A percentile compares a stretch with the other conserved stretches of the same genome.
phyloP scores from a whole-genome alignment of 2,888 invertebrate genomes.

The Drosophila nr. perissopoda region DNA sequence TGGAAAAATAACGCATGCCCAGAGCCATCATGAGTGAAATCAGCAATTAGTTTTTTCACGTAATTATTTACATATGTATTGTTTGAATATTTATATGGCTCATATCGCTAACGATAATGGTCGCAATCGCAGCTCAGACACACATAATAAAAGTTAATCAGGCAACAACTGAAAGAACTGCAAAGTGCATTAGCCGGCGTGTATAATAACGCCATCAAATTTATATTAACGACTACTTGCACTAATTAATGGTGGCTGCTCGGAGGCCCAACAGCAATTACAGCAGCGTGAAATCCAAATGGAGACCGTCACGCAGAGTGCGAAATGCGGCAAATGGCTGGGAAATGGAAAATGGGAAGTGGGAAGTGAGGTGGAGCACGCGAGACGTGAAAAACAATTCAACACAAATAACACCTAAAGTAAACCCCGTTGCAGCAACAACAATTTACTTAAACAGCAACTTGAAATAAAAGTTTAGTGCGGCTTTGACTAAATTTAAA shows the following conservation, averaged over 20 bases:
- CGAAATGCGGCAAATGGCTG: slow-evolving; percentile 49
- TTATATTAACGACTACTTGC: slow-evolving; percentile 73
- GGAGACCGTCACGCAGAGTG: slow-evolving; percentile 66
- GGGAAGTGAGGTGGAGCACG: slow-evolving; percentile 48
- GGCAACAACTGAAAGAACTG: slow-evolving; percentile 54
- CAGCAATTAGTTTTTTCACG: slow-evolving; percentile 25
- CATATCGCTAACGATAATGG: slow-evolving; percentile 52
- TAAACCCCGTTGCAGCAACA: slow-evolving; percentile 17
- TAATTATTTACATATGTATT: not conserved
- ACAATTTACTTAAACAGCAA: slow-evolving; percentile 43
- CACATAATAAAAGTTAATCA: slow-evolving; percentile 51
- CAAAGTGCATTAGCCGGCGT: slow-evolving; percentile 68
- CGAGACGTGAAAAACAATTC: slow-evolving; percentile 47
- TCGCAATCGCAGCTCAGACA: slow-evolving; percentile 32
- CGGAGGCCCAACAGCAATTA: slow-evolving; percentile 40
- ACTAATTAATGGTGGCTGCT: slow-evolving; percentile 55
- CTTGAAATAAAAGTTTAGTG: slow-evolving; percentile 37
- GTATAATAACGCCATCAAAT: slow-evolving; percentile 68
- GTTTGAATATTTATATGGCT: slow-evolving; percentile 21
- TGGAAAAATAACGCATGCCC: not conserved
- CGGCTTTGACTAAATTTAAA: slow-evolving; percentile 51
- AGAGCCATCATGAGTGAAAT: slow-evolving; percentile 17
- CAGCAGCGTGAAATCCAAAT: slow-evolving; percentile 44
- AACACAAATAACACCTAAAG: slow-evolving; percentile 16
- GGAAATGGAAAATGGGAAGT: not conserved